A percentile compares a stretch with the other conserved stretches of the same genome.
Evolutionary conservation across 1,140 invertebrate species (phyloP).

Genomic region (Arctopsyche grandis): DNA sequence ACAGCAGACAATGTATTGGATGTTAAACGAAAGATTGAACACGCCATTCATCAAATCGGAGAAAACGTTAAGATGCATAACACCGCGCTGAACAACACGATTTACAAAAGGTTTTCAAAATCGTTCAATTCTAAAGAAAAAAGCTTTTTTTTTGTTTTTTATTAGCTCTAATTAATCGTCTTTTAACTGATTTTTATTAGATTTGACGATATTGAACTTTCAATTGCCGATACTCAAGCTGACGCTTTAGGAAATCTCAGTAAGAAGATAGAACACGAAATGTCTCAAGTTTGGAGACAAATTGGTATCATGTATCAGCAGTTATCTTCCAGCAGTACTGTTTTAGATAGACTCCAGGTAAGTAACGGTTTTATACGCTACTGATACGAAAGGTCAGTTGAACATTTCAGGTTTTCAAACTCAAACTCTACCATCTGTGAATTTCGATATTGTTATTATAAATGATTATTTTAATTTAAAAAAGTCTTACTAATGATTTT

Average conservation of each 20-base stretch:
- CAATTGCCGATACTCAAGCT: constrained; percentile 79
- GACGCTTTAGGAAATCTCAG: constrained; percentile 80
- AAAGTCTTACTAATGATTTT: constrained; percentile 37
- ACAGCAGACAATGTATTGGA: constrained; percentile 87
- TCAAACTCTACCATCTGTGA: no score
- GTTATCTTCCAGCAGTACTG: constrained; percentile 78
- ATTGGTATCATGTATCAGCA: constrained; percentile 90
- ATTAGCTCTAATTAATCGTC: no score
- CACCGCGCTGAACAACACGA: constrained; percentile 73
- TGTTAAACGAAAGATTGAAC: constrained; percentile 85
- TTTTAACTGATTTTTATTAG: constrained; percentile 57
- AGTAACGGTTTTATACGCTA: no score
- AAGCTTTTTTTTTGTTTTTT: background rate
- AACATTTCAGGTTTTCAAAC: no score
- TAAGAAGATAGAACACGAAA: constrained; percentile 81
- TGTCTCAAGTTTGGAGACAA: constrained; percentile 87
- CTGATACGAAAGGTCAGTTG: no score
- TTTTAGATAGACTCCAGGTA: constrained; percentile 73
- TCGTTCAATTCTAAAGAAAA: background rate
- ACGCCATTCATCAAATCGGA: constrained; percentile 82
- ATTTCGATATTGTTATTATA: no score
- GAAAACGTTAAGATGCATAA: constrained; percentile 75
- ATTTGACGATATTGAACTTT: constrained; percentile 75
- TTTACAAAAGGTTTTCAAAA: constrained; percentile 68
- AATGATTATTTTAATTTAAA: background rate